A percentile compares a stretch with the other conserved stretches of the same genome.
These are phyloP conservation scores for Parapristionchus giblindavisi DNA, from an alignment of 2,888 invertebrate genomes.

Conservation along the genomic window DNA sequence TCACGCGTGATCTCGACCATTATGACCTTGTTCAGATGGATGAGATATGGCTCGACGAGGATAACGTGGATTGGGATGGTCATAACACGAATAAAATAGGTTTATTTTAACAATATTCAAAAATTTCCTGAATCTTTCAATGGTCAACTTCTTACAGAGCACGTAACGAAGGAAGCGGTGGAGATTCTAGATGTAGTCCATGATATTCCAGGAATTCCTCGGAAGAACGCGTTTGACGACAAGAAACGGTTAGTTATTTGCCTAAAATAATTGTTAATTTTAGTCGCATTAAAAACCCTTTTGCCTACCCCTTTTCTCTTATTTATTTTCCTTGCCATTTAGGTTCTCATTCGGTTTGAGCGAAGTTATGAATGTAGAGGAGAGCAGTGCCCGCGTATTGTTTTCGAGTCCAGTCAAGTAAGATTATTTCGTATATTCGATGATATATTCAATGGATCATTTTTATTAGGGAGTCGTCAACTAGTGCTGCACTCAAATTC, in stretches of 20 bases:
- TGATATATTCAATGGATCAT: too few species aligned
- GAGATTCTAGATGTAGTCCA: background rate
- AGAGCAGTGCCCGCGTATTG: background rate
- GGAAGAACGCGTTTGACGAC: conserved; percentile 13
- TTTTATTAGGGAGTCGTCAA: background rate
- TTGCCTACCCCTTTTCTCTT: background rate
- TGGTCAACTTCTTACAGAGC: too few species aligned
- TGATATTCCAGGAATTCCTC: background rate
- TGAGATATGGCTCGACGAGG: conserved; percentile 28
- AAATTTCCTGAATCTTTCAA: background rate
- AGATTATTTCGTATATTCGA: background rate
- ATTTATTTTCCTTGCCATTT: background rate
- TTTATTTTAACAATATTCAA: background rate
- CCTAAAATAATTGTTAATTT: too few species aligned
- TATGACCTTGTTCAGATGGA: conserved; percentile 16
- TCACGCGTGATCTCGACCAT: too few species aligned
- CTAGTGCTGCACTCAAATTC: background rate
- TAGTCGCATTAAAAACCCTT: too few species aligned
- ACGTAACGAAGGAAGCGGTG: background rate
- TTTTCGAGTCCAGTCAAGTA: background rate
- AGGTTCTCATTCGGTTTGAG: conserved; percentile 30
- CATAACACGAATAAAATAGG: background rate
- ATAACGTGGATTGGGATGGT: conserved; percentile 16
- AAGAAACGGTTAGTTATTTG: conserved; percentile 31
- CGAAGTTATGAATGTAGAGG: background rate